Percentiles rank a stretch among this genome's conserved stretches.
Conservation (phyloP, 2,888 invertebrate species). For the Nephrotoma guestfalica region DNA sequence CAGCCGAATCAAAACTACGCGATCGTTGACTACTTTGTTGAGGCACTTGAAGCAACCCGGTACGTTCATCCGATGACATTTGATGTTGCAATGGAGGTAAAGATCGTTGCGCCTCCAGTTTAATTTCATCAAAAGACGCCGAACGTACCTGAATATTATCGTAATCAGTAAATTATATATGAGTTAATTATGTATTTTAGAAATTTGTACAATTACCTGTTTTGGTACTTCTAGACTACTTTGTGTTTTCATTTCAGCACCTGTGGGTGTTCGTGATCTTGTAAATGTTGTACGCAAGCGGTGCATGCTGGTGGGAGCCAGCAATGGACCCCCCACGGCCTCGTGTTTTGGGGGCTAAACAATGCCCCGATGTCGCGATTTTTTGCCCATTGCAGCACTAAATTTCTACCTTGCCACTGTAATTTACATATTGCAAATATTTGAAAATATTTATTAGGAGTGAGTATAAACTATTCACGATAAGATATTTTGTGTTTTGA, state of each 20-base stretch:
- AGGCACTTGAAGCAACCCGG: slow-evolving; percentile 46
- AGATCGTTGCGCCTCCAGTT: slow-evolving; percentile 55
- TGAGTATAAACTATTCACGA: not conserved
- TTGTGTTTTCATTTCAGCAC: slow-evolving; percentile 83
- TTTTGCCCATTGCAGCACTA: slow-evolving; percentile 17
- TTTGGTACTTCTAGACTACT: slow-evolving; percentile 83
- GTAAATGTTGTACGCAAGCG: slow-evolving; percentile 71
- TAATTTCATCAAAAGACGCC: slow-evolving; percentile 82
- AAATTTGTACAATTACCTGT: slow-evolving; percentile 37
- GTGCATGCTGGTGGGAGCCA: slow-evolving; percentile 23
- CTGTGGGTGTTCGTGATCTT: slow-evolving; percentile 75
- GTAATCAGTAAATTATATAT: not conserved
- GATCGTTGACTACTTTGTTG: slow-evolving; percentile 54
- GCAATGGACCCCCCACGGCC: slow-evolving; percentile 11
- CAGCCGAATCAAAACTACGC: slow-evolving; percentile 66
- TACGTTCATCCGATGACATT: slow-evolving; percentile 28
- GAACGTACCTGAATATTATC: slow-evolving; percentile 48
- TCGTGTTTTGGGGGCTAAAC: slow-evolving; percentile 17
- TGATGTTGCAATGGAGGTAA: slow-evolving; percentile 15
- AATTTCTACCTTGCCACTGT: slow-evolving; percentile 10
- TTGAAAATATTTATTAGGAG: not conserved
- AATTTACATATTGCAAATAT: slow-evolving; percentile 3
- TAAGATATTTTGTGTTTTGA: not conserved
- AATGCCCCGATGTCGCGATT: slow-evolving; percentile 18
- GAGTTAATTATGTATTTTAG: not conserved